Percentiles rank a stretch among this genome's conserved stretches.
phyloP scores from a whole-genome alignment of 2,797 vertebrate genomes.

The Oreonectes daqikongensis region DNA sequence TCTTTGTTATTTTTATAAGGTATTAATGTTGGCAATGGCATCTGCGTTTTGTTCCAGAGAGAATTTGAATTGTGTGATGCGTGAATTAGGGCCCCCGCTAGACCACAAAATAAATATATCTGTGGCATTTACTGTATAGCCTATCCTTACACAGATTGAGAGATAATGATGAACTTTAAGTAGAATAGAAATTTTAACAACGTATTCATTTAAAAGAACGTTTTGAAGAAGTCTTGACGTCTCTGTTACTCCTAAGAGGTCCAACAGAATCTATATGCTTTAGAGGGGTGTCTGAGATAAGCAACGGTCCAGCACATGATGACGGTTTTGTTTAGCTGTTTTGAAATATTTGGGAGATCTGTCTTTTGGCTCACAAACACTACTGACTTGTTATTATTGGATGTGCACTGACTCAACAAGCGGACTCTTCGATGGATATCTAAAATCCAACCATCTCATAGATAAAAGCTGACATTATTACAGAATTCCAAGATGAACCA shows the following conservation, averaged over 20 bases:
- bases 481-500: neutral
- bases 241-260: slow-evolving; percentile 15
- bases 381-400: slow-evolving; percentile 71
- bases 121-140: neutral
- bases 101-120: slow-evolving; percentile 4
- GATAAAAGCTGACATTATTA: neutral
- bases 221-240: too few relatives aligned
- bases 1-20: slow-evolving; percentile 17
- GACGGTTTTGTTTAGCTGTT: slow-evolving; percentile 70
- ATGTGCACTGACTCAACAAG: slow-evolving; percentile 54
- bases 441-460: neutral
- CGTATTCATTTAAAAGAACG: too few relatives aligned
- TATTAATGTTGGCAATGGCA: slow-evolving; percentile 35
- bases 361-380: slow-evolving; percentile 72
- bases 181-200: too few relatives aligned
- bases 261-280: slow-evolving; percentile 44
- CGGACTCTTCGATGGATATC: slow-evolving; percentile 30
- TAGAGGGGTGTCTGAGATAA: slow-evolving; percentile 51
- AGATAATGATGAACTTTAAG: too few relatives aligned
- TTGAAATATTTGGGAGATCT: slow-evolving; percentile 73
- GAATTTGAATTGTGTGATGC: slow-evolving; percentile 54
- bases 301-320: slow-evolving; percentile 48
- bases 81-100: neutral
- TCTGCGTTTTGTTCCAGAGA: slow-evolving; percentile 31
- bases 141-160: too few relatives aligned